Evolutionary conservation across 1,140 invertebrate species (phyloP).

Genomic region (Lepidurus apus): DNA sequence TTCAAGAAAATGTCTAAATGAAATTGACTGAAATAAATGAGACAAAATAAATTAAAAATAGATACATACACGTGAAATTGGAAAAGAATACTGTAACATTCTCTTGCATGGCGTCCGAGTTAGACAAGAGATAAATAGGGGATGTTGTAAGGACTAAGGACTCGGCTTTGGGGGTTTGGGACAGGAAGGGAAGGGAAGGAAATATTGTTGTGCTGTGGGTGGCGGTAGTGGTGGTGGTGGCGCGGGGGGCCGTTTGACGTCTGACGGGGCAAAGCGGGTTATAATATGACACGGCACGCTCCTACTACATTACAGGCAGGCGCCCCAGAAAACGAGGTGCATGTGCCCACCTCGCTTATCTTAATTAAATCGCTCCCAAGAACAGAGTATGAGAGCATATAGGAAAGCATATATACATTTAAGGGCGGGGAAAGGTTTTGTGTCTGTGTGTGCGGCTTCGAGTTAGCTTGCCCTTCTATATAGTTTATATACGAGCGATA

Average conservation of each 20-base stretch:
- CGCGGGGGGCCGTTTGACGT: not conserved
- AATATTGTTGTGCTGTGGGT: slow-evolving; percentile 9
- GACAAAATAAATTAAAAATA: no score
- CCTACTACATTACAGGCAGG: not conserved
- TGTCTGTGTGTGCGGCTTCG: not conserved
- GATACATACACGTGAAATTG: no score
- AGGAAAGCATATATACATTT: not conserved
- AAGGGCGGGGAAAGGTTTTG: not conserved
- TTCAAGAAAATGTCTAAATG: no score
- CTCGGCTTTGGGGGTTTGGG: not conserved
- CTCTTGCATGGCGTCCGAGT: no score
- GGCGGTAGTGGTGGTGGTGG: not conserved
- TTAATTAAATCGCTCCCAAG: slow-evolving; percentile 18
- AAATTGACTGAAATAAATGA: no score
- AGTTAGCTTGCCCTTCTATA: not conserved
- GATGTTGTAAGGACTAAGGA: not conserved
- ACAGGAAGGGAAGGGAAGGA: not conserved
- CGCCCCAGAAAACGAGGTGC: slow-evolving; percentile 6
- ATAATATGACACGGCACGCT: slow-evolving; percentile 21
- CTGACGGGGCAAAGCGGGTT: slow-evolving; percentile 16
- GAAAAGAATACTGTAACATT: no score
- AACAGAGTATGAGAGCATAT: slow-evolving; percentile 1
- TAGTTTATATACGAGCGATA: not conserved
- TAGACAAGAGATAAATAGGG: not conserved
- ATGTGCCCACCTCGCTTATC: slow-evolving; percentile 20